Evolutionary conservation across 2,888 invertebrate species (phyloP).

Genomic region (Pocota personata): DNA sequence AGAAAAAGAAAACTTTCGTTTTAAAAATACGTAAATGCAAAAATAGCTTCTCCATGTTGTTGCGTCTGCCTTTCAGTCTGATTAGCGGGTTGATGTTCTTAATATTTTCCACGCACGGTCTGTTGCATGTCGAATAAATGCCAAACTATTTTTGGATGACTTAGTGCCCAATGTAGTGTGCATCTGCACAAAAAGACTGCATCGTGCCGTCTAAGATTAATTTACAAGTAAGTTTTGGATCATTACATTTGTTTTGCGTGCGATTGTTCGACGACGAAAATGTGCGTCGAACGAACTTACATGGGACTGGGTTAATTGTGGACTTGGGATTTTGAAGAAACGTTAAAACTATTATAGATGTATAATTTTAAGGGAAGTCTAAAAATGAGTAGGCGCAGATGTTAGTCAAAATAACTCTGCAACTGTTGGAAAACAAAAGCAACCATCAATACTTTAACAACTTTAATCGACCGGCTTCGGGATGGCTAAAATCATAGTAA

Average conservation of each 20-base stretch:
- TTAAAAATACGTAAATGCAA: conserved; percentile 8
- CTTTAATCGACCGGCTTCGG: too few species aligned
- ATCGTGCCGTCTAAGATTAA: not conserved
- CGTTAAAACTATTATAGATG: too few species aligned
- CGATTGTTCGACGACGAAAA: not conserved
- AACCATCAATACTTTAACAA: too few species aligned
- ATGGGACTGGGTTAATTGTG: conserved; percentile 36
- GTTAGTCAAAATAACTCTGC: too few species aligned
- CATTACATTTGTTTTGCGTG: not conserved
- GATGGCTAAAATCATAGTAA: too few species aligned
- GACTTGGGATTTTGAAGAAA: conserved; percentile 30
- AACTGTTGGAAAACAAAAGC: too few species aligned
- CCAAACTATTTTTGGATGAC: conserved; percentile 67
- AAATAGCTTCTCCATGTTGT: conserved; percentile 31
- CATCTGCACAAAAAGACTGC: not conserved
- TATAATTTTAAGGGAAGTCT: too few species aligned
- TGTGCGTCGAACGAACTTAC: not conserved
- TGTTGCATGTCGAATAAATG: conserved; percentile 55
- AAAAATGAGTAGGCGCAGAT: too few species aligned
- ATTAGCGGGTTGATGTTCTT: conserved; percentile 25
- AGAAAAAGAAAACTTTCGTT: not conserved
- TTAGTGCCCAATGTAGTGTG: conserved; percentile 40
- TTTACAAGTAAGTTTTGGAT: conserved; percentile 4
- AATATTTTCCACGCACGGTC: conserved; percentile 58
- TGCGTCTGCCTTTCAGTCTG: conserved; percentile 51